These are phyloP conservation scores for Campylorhamphus procurvoides DNA, from an alignment of 2,113 vertebrate species.

Conservation along the genomic window DNA sequence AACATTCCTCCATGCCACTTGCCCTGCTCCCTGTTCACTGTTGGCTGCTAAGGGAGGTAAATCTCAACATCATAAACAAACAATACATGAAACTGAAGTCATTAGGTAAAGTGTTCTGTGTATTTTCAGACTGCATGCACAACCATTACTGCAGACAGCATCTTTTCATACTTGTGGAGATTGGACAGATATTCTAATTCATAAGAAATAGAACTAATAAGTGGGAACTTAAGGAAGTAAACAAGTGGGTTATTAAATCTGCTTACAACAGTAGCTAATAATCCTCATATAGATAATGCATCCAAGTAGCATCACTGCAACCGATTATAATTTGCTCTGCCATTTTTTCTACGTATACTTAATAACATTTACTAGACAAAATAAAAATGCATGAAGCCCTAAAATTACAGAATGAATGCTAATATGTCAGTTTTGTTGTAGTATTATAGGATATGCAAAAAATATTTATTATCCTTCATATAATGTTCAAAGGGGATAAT, in stretches of 20 bases:
- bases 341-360: not conserved
- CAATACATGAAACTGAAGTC: not conserved
- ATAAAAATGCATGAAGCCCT: slow-evolving; percentile 12
- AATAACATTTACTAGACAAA: not conserved
- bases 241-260: slow-evolving; percentile 33
- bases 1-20: not conserved
- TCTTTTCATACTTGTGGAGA: not conserved
- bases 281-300: not conserved
- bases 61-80: not conserved
- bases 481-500: not conserved
- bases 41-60: not conserved
- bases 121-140: not conserved
- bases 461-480: slow-evolving; percentile 29
- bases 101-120: not conserved
- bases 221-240: slow-evolving; percentile 9
- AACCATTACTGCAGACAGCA: rapidly evolving
- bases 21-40: not conserved
- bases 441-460: not conserved
- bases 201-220: slow-evolving; percentile 19
- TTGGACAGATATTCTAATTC: not conserved
- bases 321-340: not conserved
- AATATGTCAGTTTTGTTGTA: not conserved
- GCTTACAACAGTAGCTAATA: not conserved
- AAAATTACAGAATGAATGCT: slow-evolving; percentile 7
- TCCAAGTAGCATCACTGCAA: not conserved